Evolutionary conservation across 2,888 invertebrate species (phyloP).

Genomic region (Campoplex capitator): DNA sequence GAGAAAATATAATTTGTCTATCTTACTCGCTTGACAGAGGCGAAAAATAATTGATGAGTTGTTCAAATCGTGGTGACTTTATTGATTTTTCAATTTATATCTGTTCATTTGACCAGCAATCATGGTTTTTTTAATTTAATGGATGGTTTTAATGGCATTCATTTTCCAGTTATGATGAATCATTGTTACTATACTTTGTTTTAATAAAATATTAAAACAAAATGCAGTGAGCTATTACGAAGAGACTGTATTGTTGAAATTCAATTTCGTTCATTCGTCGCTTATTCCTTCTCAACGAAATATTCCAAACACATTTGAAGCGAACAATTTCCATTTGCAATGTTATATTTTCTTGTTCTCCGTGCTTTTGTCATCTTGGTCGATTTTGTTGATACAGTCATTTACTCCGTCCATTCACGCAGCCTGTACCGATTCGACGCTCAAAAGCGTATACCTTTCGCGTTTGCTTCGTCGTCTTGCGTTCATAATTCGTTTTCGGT

Average conservation of each 20-base stretch:
- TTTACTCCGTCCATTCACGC: background rate
- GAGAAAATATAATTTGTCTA: background rate
- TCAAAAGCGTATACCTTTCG: background rate
- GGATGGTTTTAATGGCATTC: too few species aligned
- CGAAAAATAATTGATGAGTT: background rate
- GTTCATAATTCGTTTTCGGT: slow-evolving; percentile 63
- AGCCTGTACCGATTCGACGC: slow-evolving; percentile 24
- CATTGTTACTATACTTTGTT: too few species aligned
- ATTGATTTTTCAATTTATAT: too few species aligned
- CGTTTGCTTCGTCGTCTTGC: slow-evolving; percentile 5
- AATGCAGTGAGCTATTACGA: background rate
- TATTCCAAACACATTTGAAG: slow-evolving; percentile 66
- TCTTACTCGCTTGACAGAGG: background rate
- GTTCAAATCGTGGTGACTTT: background rate
- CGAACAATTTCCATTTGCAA: slow-evolving; percentile 77
- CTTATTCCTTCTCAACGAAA: background rate
- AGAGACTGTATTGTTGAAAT: background rate
- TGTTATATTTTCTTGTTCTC: slow-evolving; percentile 70
- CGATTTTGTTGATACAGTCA: slow-evolving; percentile 31
- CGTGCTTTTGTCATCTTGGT: slow-evolving; percentile 69
- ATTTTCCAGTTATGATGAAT: too few species aligned
- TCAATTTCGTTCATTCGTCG: background rate
- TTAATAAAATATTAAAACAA: background rate
- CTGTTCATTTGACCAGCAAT: too few species aligned
- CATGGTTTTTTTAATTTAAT: too few species aligned